A percentile compares a stretch with the other conserved stretches of the same genome.
Conservation (phyloP, 2,113 vertebrate genomes). For the Bufo bufo region DNA sequence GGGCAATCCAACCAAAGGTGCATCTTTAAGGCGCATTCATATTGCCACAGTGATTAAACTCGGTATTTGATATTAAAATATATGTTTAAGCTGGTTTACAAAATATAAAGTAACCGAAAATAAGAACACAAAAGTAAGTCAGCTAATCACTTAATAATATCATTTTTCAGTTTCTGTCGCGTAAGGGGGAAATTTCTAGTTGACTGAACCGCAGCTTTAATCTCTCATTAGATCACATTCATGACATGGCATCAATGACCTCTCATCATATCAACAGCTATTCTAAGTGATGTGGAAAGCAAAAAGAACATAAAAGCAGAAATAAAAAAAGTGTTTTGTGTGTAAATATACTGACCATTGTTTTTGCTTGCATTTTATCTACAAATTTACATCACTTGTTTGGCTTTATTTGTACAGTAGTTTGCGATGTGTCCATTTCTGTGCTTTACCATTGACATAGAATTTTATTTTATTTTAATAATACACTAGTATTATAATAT, state of each 20-base stretch:
- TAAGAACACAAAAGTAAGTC: background rate
- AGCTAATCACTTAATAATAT: slow-evolving; percentile 71
- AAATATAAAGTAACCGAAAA: background rate
- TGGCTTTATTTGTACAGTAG: background rate
- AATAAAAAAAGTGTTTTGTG: background rate
- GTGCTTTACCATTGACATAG: too few relatives aligned
- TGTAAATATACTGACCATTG: background rate
- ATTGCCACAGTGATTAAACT: background rate
- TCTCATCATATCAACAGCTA: slow-evolving; percentile 67
- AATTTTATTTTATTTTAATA: too few relatives aligned
- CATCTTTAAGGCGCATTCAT: background rate
- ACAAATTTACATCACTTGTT: background rate
- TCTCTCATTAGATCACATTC: slow-evolving; percentile 86
- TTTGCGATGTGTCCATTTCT: background rate
- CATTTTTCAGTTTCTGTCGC: slow-evolving; percentile 76
- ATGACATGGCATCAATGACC: slow-evolving; percentile 77
- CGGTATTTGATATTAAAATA: background rate
- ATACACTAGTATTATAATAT: too few relatives aligned
- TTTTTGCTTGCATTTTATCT: background rate
- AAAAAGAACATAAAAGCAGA: background rate
- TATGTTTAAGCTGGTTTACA: background rate
- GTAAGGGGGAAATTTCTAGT: slow-evolving; percentile 85
- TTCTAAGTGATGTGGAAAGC: slow-evolving; percentile 46
- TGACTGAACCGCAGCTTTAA: slow-evolving; percentile 78
- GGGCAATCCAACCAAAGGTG: background rate